A percentile compares a stretch with the other conserved stretches of the same genome.
Evolutionary conservation across 2,797 vertebrate genomes (phyloP).

Genomic region (Pangasius djambal): DNA sequence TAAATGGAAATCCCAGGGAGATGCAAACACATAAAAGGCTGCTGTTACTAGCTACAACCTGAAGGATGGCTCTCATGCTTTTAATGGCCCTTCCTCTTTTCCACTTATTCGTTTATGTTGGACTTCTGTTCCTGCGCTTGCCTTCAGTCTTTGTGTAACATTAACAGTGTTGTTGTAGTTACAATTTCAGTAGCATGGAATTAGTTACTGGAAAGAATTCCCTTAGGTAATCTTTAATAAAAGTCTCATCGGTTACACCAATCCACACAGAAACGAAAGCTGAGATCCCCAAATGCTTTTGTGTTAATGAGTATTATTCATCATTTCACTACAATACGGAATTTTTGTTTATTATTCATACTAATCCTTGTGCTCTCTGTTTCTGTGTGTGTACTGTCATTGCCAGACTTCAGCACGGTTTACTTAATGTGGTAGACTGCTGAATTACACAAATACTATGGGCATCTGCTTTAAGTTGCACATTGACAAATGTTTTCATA

Average conservation of each 20-base stretch:
- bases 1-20: conserved; percentile 63
- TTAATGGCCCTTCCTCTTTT: neutral
- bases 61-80: neutral
- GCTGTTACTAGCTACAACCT: neutral
- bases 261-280: neutral
- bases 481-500: neutral
- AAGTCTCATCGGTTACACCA: neutral
- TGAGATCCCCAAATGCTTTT: neutral
- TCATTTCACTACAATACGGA: neutral
- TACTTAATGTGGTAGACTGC: conserved; percentile 64
- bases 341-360: conserved; percentile 11
- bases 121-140: neutral
- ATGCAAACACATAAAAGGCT: conserved; percentile 62
- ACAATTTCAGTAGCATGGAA: neutral
- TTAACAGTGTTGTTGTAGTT: neutral
- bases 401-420: conserved; percentile 30
- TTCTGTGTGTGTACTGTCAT: conserved; percentile 22
- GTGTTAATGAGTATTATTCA: conserved; percentile 3
- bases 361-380: neutral
- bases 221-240: neutral
- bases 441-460: neutral
- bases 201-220: conserved; percentile 5
- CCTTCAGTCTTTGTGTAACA: neutral
- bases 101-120: neutral
- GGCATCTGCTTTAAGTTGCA: conserved; percentile 20